Base-by-base conservation (phyloP, 2,888 invertebrate genomes). In the Lottia scabra region DNA sequence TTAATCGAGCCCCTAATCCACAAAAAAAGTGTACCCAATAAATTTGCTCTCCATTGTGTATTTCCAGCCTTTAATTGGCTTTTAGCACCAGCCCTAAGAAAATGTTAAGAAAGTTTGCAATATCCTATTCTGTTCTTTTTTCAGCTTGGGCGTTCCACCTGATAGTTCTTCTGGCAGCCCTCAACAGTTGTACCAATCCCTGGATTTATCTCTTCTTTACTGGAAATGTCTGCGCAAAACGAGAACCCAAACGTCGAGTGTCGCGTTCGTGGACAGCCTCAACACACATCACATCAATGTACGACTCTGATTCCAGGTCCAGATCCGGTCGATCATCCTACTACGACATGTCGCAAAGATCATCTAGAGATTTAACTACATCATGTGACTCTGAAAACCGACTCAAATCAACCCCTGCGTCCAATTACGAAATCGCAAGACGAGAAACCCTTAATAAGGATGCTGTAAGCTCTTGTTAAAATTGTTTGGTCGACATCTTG, bases 131-230 rank as follows among this genome's bases (percentile, higher is more conserved):
- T 38, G 30, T 45, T 15, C 46, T n/a, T 38, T 64, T 78, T 81
- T 56, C 83, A 87, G 87, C 80, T 67, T 74, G 77, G 8, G 80
- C 81, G 15, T 86, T 85, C 75, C 81, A 84, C 19, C 84, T 88
- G n/a, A 83, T 84, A 44, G 75, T 87, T 38, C 78, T 88, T 12
- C 75, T 88, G 68, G 85, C 85, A 16, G 85, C 93, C 79, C 90
- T 94, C 66, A 94, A 94, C 85, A 94, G 93, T 80, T 94, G 93
- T 85, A 93, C 93, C 46, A 92, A 92, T 81, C 92, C 92, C 0
- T 92, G 91, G 91, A 91, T 92, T 73, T 92, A 91, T 83, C 85
- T 92, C 65, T 78, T 84, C 38, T 87, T 87, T 79, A 91, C 91
- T 78, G 90, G 90, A 19, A 88, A 87, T 67, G 63, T 73, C 12